phyloP scores from a whole-genome alignment of 2,797 vertebrate species.

The Eidolon dupreanum region DNA sequence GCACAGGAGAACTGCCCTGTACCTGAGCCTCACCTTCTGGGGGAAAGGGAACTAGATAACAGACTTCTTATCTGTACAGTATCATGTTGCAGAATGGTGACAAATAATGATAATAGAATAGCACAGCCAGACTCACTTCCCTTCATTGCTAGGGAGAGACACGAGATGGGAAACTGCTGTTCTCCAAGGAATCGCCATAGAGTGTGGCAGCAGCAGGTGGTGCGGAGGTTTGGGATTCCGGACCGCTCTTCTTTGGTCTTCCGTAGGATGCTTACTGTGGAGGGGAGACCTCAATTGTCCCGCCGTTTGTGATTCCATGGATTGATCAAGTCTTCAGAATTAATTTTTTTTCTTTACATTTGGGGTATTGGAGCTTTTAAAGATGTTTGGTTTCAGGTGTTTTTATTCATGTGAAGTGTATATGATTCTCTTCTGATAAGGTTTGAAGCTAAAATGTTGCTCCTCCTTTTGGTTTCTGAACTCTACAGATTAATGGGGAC shows the following conservation, averaged over 20 bases:
- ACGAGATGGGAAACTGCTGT: constrained; percentile 81
- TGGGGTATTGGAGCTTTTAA: constrained; percentile 84
- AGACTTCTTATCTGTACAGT: constrained; percentile 83
- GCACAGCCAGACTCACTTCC: constrained; percentile 83
- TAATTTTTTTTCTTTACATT: constrained; percentile 80
- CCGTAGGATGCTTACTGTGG: constrained; percentile 71
- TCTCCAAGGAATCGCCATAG: constrained; percentile 81
- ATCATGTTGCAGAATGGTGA: constrained; percentile 82
- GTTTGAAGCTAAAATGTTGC: constrained; percentile 84
- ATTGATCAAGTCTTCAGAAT: constrained; percentile 81
- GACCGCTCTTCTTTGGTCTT: constrained; percentile 72
- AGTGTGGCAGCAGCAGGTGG: constrained; percentile 77
- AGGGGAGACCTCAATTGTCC: constrained; percentile 79
- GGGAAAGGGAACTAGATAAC: constrained; percentile 81
- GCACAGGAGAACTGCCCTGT: constrained; percentile 54
- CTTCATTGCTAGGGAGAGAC: constrained; percentile 83
- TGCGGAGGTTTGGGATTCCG: constrained; percentile 74
- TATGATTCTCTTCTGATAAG: constrained; percentile 81
- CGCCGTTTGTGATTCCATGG: constrained; percentile 76
- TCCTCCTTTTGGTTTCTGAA: constrained; percentile 84
- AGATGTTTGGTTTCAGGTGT: constrained; percentile 84
- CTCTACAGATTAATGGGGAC: constrained; percentile 82
- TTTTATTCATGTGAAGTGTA: constrained; percentile 81
- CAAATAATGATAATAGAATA: constrained; percentile 82
- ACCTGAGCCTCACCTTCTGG: constrained; percentile 82